Conservation (phyloP, 2,113 vertebrate species). For the Ovis canadensis region DNA sequence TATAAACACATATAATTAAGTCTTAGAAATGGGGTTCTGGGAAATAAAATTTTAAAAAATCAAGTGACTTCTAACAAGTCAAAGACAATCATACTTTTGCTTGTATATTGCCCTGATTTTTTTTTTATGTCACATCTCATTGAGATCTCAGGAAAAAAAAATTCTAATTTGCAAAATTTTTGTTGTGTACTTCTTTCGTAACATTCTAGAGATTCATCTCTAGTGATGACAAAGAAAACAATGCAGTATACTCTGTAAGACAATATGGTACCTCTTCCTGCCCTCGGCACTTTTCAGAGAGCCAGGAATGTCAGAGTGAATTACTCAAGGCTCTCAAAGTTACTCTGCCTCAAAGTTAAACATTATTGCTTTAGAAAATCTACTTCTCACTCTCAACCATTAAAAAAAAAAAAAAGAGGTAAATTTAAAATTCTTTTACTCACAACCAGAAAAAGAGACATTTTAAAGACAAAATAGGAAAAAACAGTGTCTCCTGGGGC, state of each 20-base stretch:
- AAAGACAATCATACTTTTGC: not conserved
- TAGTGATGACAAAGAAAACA: not conserved
- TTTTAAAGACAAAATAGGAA: conserved; percentile 46
- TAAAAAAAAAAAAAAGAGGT: not conserved
- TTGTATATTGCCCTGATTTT: not conserved
- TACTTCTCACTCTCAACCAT: not conserved
- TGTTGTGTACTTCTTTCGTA: not conserved
- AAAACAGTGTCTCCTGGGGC: not conserved
- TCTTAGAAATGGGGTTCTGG: not conserved
- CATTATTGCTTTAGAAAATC: conserved; percentile 18
- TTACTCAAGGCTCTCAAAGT: conserved; percentile 14
- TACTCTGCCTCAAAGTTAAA: conserved; percentile 26
- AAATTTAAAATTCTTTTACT: not conserved
- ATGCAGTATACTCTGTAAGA: not conserved
- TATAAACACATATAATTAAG: not conserved
- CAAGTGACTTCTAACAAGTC: not conserved
- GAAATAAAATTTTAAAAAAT: not conserved
- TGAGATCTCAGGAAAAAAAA: not conserved
- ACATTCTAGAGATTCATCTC: not conserved
- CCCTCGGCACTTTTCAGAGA: not conserved
- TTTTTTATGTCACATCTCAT: conserved; percentile 14
- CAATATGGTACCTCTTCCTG: not conserved
- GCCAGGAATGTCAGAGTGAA: not conserved
- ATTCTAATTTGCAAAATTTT: not conserved
- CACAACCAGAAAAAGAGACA: not conserved